phyloP scores from a whole-genome alignment of 1,140 invertebrate species.

The Drosophila sproati region DNA sequence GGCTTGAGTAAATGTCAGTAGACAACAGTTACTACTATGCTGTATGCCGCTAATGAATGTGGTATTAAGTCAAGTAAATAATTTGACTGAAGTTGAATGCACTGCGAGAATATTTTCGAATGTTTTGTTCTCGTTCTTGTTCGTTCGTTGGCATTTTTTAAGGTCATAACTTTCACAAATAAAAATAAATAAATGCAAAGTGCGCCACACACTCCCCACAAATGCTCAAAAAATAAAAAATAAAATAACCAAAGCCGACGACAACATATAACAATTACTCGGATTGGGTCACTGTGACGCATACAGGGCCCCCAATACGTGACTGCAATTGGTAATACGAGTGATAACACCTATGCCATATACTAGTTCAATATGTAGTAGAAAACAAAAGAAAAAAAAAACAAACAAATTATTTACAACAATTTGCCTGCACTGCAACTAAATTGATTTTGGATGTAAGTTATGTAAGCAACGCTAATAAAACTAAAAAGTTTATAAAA shows the following conservation, averaged over 20 bases:
- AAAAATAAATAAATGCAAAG: slow-evolving; percentile 64
- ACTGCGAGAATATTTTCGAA: slow-evolving; percentile 16
- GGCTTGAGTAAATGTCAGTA: slow-evolving; percentile 49
- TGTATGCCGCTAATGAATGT: slow-evolving; percentile 44
- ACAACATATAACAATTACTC: slow-evolving; percentile 39
- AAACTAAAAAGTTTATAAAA: no score
- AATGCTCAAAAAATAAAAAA: slow-evolving; percentile 56
- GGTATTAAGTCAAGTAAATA: slow-evolving; percentile 39
- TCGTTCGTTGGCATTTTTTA: slow-evolving; percentile 47
- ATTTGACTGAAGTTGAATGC: slow-evolving; percentile 48
- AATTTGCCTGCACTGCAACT: slow-evolving; percentile 46
- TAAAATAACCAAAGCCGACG: slow-evolving; percentile 3
- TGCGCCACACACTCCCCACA: slow-evolving; percentile 43
- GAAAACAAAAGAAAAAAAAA: slow-evolving; percentile 37
- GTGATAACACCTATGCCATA: slow-evolving; percentile 25
- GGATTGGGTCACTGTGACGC: slow-evolving; percentile 42
- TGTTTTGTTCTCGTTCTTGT: slow-evolving; percentile 22
- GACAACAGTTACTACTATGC: slow-evolving; percentile 52
- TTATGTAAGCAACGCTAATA: neutral
- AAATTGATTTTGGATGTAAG: neutral
- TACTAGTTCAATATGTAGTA: neutral
- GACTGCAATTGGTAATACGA: slow-evolving; percentile 52
- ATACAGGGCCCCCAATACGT: slow-evolving; percentile 52
- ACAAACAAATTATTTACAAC: slow-evolving; percentile 49
- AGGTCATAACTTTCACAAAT: slow-evolving; percentile 70